phyloP scores from a whole-genome alignment of 2,888 invertebrate species.

The Nomada hirtipes region DNA sequence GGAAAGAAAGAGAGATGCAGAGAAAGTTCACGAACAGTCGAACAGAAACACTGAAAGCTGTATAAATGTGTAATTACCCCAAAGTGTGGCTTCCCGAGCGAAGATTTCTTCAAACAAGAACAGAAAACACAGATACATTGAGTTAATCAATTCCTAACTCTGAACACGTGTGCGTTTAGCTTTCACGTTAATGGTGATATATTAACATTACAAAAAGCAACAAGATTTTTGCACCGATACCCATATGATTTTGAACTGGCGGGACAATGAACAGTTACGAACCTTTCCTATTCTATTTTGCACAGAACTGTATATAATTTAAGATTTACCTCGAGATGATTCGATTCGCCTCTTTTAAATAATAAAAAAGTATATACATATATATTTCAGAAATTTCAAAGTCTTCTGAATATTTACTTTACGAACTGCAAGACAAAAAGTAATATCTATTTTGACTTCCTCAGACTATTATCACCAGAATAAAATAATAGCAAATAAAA shows the following conservation, averaged over 20 bases:
- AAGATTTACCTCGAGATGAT: not conserved
- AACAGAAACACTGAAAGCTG: slow-evolving; percentile 61
- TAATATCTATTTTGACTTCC: too few relatives aligned
- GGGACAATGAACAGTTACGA: not conserved
- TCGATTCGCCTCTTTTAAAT: slow-evolving; percentile 28
- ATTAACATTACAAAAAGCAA: not conserved
- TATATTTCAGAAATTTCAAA: not conserved
- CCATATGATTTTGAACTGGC: not conserved
- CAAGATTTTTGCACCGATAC: not conserved
- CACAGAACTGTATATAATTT: not conserved
- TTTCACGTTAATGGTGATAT: not conserved
- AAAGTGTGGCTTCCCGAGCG: slow-evolving; percentile 68
- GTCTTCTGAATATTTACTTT: too few relatives aligned
- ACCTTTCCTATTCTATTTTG: not conserved
- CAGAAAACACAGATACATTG: slow-evolving; percentile 59
- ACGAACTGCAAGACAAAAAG: too few relatives aligned
- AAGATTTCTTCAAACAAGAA: slow-evolving; percentile 71
- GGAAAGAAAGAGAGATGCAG: slow-evolving; percentile 43
- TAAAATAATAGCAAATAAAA: too few relatives aligned
- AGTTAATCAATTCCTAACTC: slow-evolving; percentile 50
- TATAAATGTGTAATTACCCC: slow-evolving; percentile 78
- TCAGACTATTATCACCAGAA: too few relatives aligned
- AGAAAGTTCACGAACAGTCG: slow-evolving; percentile 50
- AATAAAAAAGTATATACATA: too few relatives aligned
- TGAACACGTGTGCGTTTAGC: not conserved